Conservation (phyloP, 2,113 vertebrate genomes). For the Leucopsar rothschildi region DNA sequence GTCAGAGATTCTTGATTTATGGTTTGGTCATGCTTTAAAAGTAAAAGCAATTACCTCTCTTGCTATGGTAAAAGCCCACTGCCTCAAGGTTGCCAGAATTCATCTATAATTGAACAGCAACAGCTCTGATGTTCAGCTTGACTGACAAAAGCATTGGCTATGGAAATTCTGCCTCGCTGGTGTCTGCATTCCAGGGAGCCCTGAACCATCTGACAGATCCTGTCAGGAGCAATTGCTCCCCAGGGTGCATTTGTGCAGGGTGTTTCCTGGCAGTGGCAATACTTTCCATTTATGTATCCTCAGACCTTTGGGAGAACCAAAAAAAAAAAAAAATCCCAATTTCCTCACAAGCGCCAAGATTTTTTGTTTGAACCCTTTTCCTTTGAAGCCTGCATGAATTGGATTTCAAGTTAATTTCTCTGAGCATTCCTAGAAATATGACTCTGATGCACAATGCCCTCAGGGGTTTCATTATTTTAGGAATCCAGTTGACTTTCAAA, state of each 20-base stretch:
- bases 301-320: not conserved
- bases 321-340: not conserved
- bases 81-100: constrained; percentile 14
- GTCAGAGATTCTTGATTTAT: constrained; percentile 1
- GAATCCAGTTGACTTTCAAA: not conserved
- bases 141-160: not conserved
- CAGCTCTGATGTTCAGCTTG: not conserved
- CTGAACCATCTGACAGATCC: not conserved
- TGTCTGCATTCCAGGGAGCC: not conserved
- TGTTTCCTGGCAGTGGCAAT: not conserved
- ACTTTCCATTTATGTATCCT: not conserved
- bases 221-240: not conserved
- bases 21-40: not conserved
- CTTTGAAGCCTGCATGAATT: not conserved
- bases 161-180: not conserved
- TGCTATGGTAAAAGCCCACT: not conserved
- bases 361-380: not conserved
- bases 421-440: not conserved
- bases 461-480: not conserved
- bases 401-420: not conserved
- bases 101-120: not conserved
- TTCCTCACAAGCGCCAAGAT: not conserved
- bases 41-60: constrained; percentile 8
- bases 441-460: not conserved
- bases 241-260: not conserved